A percentile compares a stretch with the other conserved stretches of the same genome.
Conservation (phyloP, 2,797 vertebrate species). For the Gobionotothen gibberifrons region DNA sequence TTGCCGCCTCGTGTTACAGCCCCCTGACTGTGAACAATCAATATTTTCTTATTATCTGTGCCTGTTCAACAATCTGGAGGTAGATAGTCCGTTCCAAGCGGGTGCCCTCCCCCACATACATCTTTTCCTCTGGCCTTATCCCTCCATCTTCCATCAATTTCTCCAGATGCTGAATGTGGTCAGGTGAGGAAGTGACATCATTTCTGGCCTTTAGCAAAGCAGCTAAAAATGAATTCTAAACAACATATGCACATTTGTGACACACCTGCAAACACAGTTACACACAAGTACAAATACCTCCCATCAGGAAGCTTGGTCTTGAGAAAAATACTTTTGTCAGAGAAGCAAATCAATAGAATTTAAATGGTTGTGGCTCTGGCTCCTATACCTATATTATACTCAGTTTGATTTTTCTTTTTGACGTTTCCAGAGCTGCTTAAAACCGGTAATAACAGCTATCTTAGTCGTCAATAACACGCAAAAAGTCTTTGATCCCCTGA, state of each 20-base stretch:
- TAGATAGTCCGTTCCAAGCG: constrained; percentile 62
- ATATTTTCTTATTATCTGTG: constrained; percentile 76
- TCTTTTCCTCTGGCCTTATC: constrained; percentile 36
- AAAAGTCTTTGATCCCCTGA: constrained; percentile 8
- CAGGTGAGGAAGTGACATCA: constrained; percentile 12
- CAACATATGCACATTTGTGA: background rate
- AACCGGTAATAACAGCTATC: constrained; percentile 14
- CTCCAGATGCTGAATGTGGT: constrained; percentile 32
- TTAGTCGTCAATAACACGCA: constrained; percentile 31
- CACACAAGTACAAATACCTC: background rate
- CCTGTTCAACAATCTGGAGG: constrained; percentile 71
- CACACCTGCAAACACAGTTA: background rate
- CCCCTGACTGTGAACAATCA: constrained; percentile 72
- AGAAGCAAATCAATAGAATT: constrained; percentile 37
- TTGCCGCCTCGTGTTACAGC: constrained; percentile 51
- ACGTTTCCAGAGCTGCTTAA: constrained; percentile 5
- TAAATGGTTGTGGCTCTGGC: constrained; percentile 4
- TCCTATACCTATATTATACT: background rate
- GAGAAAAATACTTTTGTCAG: background rate
- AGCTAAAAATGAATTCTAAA: background rate
- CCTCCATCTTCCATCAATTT: background rate
- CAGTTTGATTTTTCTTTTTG: constrained; percentile 23
- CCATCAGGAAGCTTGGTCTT: constrained; percentile 7
- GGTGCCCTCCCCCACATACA: constrained; percentile 45
- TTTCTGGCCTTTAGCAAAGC: constrained; percentile 12